These are phyloP conservation scores for Callipepla californica DNA, from an alignment of 2,113 vertebrate species.

Conservation along the genomic window DNA sequence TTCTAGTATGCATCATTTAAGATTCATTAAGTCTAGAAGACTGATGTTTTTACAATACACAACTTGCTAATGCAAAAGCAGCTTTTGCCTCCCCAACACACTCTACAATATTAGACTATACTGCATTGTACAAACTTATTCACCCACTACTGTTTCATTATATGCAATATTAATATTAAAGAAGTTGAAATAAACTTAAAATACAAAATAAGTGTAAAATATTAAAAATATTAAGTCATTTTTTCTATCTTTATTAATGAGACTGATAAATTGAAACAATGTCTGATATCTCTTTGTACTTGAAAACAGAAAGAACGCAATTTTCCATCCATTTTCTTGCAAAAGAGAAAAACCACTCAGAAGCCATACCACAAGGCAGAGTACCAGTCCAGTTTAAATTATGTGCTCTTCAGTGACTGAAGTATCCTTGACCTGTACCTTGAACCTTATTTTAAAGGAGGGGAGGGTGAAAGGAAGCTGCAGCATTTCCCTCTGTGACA, in stretches of 20 bases:
- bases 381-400: neutral
- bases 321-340: constrained; percentile 41
- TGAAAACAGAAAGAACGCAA: constrained; percentile 60
- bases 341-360: constrained; percentile 33
- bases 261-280: constrained; percentile 65
- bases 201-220: no score
- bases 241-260: constrained; percentile 72
- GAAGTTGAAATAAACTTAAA: no score
- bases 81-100: neutral
- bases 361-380: constrained; percentile 33
- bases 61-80: neutral
- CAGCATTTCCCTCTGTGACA: neutral
- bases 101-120: neutral
- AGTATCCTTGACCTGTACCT: neutral
- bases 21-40: neutral
- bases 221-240: neutral
- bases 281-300: constrained; percentile 40
- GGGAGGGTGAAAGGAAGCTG: neutral
- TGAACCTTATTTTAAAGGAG: neutral
- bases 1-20: neutral
- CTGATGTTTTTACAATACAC: neutral
- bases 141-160: constrained; percentile 53
- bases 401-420: neutral
- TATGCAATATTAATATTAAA: constrained; percentile 54
- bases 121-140: constrained; percentile 24